phyloP scores from a whole-genome alignment of 2,113 vertebrate genomes.

The Apteryx owenii region DNA sequence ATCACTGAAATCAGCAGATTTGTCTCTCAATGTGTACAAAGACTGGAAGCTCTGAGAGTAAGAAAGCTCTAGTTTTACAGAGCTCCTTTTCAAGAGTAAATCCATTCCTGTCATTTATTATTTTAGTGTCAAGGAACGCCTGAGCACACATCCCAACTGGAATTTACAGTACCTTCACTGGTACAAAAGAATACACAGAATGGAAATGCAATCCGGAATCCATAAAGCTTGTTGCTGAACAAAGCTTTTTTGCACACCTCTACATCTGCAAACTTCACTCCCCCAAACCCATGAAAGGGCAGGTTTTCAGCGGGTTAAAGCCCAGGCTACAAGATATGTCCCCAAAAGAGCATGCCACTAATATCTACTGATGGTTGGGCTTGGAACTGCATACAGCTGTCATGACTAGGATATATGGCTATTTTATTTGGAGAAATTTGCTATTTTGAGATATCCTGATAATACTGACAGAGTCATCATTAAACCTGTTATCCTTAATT shows the following conservation, averaged over 20 bases:
- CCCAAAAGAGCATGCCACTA: neutral
- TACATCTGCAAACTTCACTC: neutral
- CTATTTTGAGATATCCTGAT: neutral
- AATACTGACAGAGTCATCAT: neutral
- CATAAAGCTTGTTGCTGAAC: neutral
- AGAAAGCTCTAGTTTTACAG: neutral
- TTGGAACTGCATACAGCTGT: neutral
- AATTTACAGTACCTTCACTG: neutral
- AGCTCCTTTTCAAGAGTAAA: neutral
- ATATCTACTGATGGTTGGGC: rapidly evolving
- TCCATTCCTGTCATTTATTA: neutral
- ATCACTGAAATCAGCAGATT: neutral
- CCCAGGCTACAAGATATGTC: rapidly evolving
- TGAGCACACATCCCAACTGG: neutral
- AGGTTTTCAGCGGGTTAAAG: neutral
- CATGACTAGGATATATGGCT: neutral
- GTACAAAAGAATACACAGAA: neutral
- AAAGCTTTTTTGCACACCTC: rapidly evolving
- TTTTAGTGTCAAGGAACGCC: neutral
- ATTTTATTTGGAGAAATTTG: neutral
- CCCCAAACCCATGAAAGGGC: neutral
- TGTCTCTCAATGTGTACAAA: no score
- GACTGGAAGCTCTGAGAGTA: neutral
- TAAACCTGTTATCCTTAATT: neutral
- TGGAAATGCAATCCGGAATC: neutral